Evolutionary conservation across 2,113 vertebrate genomes (phyloP).

Genomic region (Neodon shergylaensis): DNA sequence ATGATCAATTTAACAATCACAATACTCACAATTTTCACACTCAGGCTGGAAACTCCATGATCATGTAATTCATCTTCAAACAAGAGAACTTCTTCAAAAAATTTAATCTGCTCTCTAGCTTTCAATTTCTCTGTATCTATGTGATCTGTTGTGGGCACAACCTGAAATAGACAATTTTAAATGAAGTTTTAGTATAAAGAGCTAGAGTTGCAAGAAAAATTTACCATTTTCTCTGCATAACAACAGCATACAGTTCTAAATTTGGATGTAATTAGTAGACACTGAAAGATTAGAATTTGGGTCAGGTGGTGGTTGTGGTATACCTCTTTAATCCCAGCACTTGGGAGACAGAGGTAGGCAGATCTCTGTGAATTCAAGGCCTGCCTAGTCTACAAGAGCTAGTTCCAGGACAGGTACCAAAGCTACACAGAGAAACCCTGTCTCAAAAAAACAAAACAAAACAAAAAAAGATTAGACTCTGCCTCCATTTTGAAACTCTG

Average conservation of each 20-base stretch:
- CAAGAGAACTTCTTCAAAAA: constrained; percentile 97
- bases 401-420: too few relatives aligned
- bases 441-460: too few relatives aligned
- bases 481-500: background rate
- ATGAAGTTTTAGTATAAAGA: background rate
- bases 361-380: too few relatives aligned
- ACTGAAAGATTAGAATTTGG: background rate
- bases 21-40: constrained; percentile 95
- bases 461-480: background rate
- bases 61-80: constrained; percentile 99
- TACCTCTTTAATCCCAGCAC: too few relatives aligned
- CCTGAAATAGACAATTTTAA: constrained; percentile 83
- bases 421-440: too few relatives aligned
- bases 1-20: background rate
- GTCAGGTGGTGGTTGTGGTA: too few relatives aligned
- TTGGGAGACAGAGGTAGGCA: too few relatives aligned
- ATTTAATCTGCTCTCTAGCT: constrained; percentile 96
- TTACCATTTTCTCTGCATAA: background rate
- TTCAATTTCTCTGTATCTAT: constrained; percentile 97
- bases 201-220: background rate
- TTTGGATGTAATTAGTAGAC: background rate
- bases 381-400: too few relatives aligned
- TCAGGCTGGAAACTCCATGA: constrained; percentile 97
- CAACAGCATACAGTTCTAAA: background rate
- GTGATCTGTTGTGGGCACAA: constrained; percentile 91